These are phyloP conservation scores for Haplochromis burtoni DNA, from an alignment of 2,113 vertebrate genomes.

Conservation along the genomic window DNA sequence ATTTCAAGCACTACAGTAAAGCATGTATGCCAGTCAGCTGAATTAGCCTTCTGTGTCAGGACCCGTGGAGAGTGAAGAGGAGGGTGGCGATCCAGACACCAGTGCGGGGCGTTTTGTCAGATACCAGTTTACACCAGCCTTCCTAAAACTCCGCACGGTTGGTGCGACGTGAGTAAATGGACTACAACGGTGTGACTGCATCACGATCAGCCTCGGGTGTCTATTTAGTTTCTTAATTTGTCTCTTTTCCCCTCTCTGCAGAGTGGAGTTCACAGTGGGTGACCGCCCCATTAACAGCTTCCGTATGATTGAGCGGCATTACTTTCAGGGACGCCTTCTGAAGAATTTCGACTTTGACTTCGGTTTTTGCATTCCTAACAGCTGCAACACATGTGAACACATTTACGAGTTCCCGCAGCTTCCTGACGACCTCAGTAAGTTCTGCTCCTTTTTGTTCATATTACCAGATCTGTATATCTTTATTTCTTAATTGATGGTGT, in stretches of 20 bases:
- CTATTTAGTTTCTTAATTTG: neutral
- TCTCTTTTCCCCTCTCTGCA: slow-evolving; percentile 37
- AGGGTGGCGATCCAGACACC: slow-evolving; percentile 74
- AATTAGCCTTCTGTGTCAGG: slow-evolving; percentile 60
- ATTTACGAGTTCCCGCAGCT: slow-evolving; percentile 98
- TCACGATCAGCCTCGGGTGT: neutral
- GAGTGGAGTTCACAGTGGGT: slow-evolving; percentile 97
- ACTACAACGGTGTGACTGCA: neutral
- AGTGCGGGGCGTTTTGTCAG: slow-evolving; percentile 93
- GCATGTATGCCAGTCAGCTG: neutral
- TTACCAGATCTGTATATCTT: too few species aligned
- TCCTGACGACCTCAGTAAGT: slow-evolving; percentile 93
- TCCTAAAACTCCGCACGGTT: slow-evolving; percentile 89
- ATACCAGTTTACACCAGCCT: slow-evolving; percentile 97
- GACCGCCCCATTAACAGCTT: slow-evolving; percentile 91
- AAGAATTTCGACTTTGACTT: slow-evolving; percentile 99
- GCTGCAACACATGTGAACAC: slow-evolving; percentile 96
- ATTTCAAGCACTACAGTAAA: neutral
- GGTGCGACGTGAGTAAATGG: slow-evolving; percentile 89
- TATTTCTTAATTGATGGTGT: neutral
- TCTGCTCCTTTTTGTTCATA: neutral
- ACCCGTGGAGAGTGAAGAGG: slow-evolving; percentile 77
- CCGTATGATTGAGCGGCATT: slow-evolving; percentile 97
- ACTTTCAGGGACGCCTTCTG: slow-evolving; percentile 90
- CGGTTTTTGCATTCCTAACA: slow-evolving; percentile 97